Conservation (phyloP, 2,888 invertebrate genomes). For the Phragmatobia fuliginosa region DNA sequence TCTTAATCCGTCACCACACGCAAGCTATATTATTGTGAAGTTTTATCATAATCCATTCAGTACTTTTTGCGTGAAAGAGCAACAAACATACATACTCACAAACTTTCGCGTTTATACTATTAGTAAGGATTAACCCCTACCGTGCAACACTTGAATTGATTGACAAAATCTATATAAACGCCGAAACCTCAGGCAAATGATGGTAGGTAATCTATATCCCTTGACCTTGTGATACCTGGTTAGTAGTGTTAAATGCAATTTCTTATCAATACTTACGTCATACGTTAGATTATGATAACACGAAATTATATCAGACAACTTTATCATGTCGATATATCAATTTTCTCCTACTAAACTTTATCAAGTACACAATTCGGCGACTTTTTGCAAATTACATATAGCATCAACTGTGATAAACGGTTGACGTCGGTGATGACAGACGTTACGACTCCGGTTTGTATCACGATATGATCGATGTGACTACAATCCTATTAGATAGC, state of each 20-base stretch:
- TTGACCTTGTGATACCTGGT: slow-evolving; percentile 14
- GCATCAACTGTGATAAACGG: slow-evolving; percentile 35
- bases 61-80: too few relatives aligned
- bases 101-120: too few relatives aligned
- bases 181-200: not conserved
- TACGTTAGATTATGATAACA: slow-evolving; percentile 41
- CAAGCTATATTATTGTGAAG: too few relatives aligned
- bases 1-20: too few relatives aligned
- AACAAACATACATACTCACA: too few relatives aligned
- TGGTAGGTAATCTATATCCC: slow-evolving; percentile 5
- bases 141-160: not conserved
- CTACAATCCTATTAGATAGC: not conserved
- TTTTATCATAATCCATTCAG: too few relatives aligned
- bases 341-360: slow-evolving; percentile 29
- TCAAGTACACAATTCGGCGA: slow-evolving; percentile 18
- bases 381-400: slow-evolving; percentile 35
- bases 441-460: slow-evolving; percentile 28
- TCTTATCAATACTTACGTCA: slow-evolving; percentile 30
- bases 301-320: slow-evolving; percentile 33
- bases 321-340: slow-evolving; percentile 34
- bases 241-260: slow-evolving; percentile 14
- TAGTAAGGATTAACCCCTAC: too few relatives aligned
- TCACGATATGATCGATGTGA: slow-evolving; percentile 12
- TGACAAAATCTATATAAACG: not conserved
- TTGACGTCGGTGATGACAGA: slow-evolving; percentile 43